Base-by-base conservation (phyloP, 2,888 invertebrate genomes). In the Lithophane socia region DNA sequence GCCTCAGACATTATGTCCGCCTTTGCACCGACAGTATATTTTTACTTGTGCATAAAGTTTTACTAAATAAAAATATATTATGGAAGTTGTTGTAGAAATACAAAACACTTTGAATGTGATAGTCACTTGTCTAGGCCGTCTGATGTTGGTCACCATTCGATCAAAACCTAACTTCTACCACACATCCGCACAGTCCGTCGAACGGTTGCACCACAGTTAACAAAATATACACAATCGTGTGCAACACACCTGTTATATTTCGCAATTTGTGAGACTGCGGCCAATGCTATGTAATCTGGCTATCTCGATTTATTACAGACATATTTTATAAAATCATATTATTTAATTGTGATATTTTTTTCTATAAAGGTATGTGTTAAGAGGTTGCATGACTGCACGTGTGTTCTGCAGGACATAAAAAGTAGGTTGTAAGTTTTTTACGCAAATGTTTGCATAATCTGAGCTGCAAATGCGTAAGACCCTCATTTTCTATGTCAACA, bases 231-330 rank as follows among this genome's bases (percentile, higher is more conserved):
- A 64, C 24, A 49, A 64, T 24, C 0, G 12, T 16, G 21, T 24
- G 56, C 75, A 76, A 76, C 9, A 54, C 5, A 77, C 64, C 56
- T 42, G 24, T 29, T 24, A 4, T 64, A 49, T 76, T 65, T 16
- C 5, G 16, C 13, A 56, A 76, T 47, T 0, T 37, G 24, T 37
- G 3, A 75, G n/a, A n/a, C 37, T 75, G n/a, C 37, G 13, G 13
- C 10, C 52, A 63, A 75, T n/a, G 29, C 10, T 54, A 44, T 37
- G 9, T 37, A n/a, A 10, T 37, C 37, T 44, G n/a, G 16, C n/a
- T 68, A 16, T 37, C 10, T n/a, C 16, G 5, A 52, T n/a, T 21
- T 65, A 1, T n/a, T 37, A 37, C 37, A 67, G 16, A 37, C 5
- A 37, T 54, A 37, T 37, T 67, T 49, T 29, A 29, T 29, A 13